Base-by-base conservation (phyloP, 2,797 vertebrate species). In the Myripristis murdjan region DNA sequence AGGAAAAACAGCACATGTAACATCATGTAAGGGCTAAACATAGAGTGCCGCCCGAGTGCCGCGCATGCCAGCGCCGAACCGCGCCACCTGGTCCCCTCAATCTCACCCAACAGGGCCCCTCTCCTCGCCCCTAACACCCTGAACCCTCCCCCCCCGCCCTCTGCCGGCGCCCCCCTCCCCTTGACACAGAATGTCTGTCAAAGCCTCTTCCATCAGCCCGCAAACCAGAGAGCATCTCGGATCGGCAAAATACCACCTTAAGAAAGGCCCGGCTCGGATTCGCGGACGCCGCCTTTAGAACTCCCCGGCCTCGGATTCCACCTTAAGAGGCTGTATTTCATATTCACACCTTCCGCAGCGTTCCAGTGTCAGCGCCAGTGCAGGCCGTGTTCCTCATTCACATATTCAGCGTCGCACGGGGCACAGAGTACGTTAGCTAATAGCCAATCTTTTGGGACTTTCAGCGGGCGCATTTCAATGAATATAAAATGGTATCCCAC, bases 21-120 rank as follows among this genome's bases (percentile, higher is more conserved):
- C 75, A 80, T 91, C 91, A 87, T 93, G 93, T 91, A 90, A 87
- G 84, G 61, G 84, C 94, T 94, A 95, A 93, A 94, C 90, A 85
- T 95, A 94, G 94, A 70, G 87, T 16, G 43, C 57, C 75, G 73
- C 81, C 83, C 37, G 81, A 90, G 85, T 87, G 89, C 91, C 86
- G 67, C 6, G 72, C 92, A 90, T 94, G 89, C 91, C 92, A 89
- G 37, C 41, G 55, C 68, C 77, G 15, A 81, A 85, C 88, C 54
- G 18, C 20, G 59, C 89, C 93, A 95, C 93, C 93, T 95, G 94
- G 90, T 59, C 84, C 62, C 4, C 83, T 95, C 94, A 93, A 93
- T 95, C 93, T 86, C 79, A 53, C 73, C 77, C 83, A 16, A 9
- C 63, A 24, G 75, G 70, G 71, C 64, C 84, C 64, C 71, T 66